phyloP scores from a whole-genome alignment of 2,797 vertebrate species.

The Cossypha dichroa region DNA sequence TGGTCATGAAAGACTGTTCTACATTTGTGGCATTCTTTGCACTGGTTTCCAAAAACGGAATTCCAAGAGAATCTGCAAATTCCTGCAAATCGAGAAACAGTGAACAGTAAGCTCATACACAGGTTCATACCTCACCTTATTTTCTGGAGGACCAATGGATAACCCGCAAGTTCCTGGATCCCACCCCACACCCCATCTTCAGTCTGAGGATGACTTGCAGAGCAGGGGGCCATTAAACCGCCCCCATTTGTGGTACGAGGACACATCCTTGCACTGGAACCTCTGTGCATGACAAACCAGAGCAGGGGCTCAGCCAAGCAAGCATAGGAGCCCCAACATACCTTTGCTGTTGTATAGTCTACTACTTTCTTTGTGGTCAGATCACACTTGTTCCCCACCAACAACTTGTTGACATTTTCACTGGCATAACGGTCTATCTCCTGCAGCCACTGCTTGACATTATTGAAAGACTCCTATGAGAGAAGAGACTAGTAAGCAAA shows the following conservation, averaged over 20 bases:
- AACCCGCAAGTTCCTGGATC: background rate
- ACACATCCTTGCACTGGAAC: background rate
- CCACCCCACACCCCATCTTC: background rate
- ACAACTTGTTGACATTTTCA: constrained; percentile 99
- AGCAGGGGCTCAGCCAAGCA: background rate
- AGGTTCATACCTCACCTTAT: accelerated
- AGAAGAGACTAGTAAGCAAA: constrained; percentile 21
- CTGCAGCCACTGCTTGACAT: constrained; percentile 99
- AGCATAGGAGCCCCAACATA: background rate
- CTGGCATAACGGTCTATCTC: constrained; percentile 99
- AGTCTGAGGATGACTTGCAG: accelerated
- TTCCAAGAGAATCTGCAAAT: constrained; percentile 97
- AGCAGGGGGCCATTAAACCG: accelerated
- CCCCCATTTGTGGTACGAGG: background rate
- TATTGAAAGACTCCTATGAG: constrained; percentile 95
- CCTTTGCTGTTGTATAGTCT: constrained; percentile 99
- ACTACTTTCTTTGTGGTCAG: constrained; percentile 99
- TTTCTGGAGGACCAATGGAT: background rate
- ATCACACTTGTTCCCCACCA: constrained; percentile 99
- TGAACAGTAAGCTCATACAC: constrained; percentile 63
- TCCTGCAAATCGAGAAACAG: constrained; percentile 79
- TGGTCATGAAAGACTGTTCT: constrained; percentile 99
- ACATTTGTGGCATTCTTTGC: constrained; percentile 99
- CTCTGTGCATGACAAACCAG: background rate
- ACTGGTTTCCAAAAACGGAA: constrained; percentile 99